These are phyloP conservation scores for Cydia amplana DNA, from an alignment of 1,140 invertebrate genomes.

Conservation along the genomic window DNA sequence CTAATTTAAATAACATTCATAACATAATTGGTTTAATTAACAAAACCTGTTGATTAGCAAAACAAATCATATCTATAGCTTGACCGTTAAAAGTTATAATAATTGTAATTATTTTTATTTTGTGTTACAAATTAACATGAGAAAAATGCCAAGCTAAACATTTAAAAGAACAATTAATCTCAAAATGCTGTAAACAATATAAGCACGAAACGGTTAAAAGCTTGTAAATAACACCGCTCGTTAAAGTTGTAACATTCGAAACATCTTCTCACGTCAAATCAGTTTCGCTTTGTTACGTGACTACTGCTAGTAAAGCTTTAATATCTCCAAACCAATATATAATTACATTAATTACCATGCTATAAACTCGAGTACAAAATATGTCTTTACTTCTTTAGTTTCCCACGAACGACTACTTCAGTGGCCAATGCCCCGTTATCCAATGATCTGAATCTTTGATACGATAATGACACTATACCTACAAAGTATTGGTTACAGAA, in stretches of 20 bases:
- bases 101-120: not conserved
- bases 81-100: not conserved
- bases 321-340: conserved; percentile 38
- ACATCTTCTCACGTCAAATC: conserved; percentile 31
- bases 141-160: not conserved
- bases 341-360: conserved; percentile 45
- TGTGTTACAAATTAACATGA: not conserved
- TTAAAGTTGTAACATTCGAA: conserved; percentile 18
- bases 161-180: conserved; percentile 3
- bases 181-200: not conserved
- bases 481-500: conserved; percentile 44
- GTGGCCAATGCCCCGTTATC: conserved; percentile 60
- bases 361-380: conserved; percentile 58
- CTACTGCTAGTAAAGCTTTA: conserved; percentile 42
- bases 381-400: conserved; percentile 53
- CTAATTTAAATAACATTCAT: not conserved
- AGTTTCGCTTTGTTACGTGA: conserved; percentile 43
- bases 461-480: conserved; percentile 38
- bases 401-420: conserved; percentile 68
- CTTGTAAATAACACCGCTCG: conserved; percentile 22
- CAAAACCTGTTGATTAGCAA: not conserved
- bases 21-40: not conserved
- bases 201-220: conserved; percentile 7
- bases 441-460: conserved; percentile 48
- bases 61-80: not conserved